These are phyloP conservation scores for Drosophila willistoni DNA, from an alignment of 1,140 invertebrate genomes.

Conservation along the genomic window DNA sequence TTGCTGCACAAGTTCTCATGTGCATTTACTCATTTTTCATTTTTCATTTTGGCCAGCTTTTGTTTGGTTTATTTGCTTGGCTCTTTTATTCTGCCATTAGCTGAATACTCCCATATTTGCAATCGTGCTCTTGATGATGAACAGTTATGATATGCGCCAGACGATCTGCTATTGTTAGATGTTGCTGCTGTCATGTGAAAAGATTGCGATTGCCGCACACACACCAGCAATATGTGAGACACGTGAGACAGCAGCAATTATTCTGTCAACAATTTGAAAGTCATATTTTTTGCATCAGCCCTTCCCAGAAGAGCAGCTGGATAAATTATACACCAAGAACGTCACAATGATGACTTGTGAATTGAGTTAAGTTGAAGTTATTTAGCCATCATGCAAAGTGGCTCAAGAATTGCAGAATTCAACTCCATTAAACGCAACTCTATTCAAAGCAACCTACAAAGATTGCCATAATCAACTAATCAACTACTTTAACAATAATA, in stretches of 20 bases:
- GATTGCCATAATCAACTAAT: no score
- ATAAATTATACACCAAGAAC: conserved; percentile 7
- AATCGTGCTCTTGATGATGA: conserved; percentile 62
- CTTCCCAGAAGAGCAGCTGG: background rate
- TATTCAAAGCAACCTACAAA: no score
- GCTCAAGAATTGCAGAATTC: background rate
- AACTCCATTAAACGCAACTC: no score
- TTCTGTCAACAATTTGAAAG: conserved; percentile 57
- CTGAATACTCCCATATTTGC: conserved; percentile 21
- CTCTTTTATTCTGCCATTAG: conserved; percentile 11
- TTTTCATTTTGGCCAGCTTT: conserved; percentile 36
- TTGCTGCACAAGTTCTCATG: conserved; percentile 49
- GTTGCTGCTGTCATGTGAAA: conserved; percentile 52
- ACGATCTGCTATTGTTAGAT: conserved; percentile 67
- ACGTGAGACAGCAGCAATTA: conserved; percentile 48
- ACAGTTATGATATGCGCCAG: conserved; percentile 73
- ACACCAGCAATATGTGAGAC: conserved; percentile 44
- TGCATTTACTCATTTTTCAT: conserved; percentile 18
- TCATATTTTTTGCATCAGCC: conserved; percentile 48
- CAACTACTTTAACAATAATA: no score
- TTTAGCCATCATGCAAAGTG: conserved; percentile 1
- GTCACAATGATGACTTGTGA: conserved; percentile 1
- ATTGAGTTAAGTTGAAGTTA: background rate
- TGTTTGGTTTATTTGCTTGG: conserved; percentile 28
- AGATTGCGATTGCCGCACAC: conserved; percentile 33